A percentile compares a stretch with the other conserved stretches of the same genome.
Evolutionary conservation across 2,888 invertebrate genomes (phyloP).

Genomic region (Eupeodes luniger): DNA sequence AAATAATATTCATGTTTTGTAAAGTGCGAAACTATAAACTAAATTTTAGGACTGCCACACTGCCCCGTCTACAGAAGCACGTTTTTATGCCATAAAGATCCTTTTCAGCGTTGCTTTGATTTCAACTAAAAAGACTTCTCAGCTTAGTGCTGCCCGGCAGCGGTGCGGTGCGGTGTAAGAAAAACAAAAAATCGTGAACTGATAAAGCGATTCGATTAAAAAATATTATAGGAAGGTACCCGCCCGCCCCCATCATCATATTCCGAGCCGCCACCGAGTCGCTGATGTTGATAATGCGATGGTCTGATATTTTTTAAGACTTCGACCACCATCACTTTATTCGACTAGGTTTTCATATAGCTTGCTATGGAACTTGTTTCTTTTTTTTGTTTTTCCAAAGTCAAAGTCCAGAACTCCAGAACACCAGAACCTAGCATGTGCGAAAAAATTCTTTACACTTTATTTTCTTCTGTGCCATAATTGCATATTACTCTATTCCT

Average conservation of each 20-base stretch:
- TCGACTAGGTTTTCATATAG: no score
- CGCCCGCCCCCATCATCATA: conserved; percentile 34
- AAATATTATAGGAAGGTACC: conserved; percentile 33
- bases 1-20: conserved; percentile 65
- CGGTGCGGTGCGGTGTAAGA: background rate
- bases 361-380: background rate
- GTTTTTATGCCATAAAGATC: conserved; percentile 73
- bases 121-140: conserved; percentile 5
- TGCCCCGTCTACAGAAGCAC: conserved; percentile 72
- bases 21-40: conserved; percentile 74
- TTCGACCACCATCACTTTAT: background rate
- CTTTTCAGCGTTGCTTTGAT: conserved; percentile 44
- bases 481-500: conserved; percentile 77
- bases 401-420: conserved; percentile 18
- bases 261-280: conserved; percentile 46
- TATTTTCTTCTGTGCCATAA: conserved; percentile 55
- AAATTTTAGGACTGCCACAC: conserved; percentile 66
- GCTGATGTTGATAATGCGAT: conserved; percentile 41
- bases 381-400: background rate
- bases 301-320: conserved; percentile 28
- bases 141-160: no score
- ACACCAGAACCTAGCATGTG: conserved; percentile 64
- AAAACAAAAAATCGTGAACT: conserved; percentile 62
- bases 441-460: conserved; percentile 60
- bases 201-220: conserved; percentile 75